Evolutionary conservation across 2,113 vertebrate species (phyloP).

Genomic region (Nannobrachium achirus): DNA sequence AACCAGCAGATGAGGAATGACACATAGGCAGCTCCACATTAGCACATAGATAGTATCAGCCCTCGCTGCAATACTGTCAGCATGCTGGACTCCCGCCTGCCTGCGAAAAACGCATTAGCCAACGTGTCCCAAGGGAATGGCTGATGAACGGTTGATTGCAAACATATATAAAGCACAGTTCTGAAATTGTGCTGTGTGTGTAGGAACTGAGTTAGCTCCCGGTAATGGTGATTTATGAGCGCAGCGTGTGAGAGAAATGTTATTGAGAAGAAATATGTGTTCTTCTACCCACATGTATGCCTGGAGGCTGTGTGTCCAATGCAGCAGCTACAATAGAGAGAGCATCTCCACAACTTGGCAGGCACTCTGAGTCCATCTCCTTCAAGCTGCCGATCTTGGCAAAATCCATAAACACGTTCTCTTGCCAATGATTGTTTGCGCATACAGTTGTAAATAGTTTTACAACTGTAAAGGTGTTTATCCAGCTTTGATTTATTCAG

Average conservation of each 20-base stretch:
- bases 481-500: too few species aligned
- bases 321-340: slow-evolving; percentile 5
- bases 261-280: slow-evolving; percentile 47
- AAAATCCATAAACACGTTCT: too few species aligned
- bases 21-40: slow-evolving; percentile 19
- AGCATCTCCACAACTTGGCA: slow-evolving; percentile 18
- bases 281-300: slow-evolving; percentile 47
- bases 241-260: slow-evolving; percentile 28
- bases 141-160: slow-evolving; percentile 59
- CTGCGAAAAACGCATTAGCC: slow-evolving; percentile 27
- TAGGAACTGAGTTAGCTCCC: slow-evolving; percentile 28
- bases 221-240: slow-evolving; percentile 62
- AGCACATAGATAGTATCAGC: slow-evolving; percentile 23
- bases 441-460: neutral
- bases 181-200: slow-evolving; percentile 46
- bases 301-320: slow-evolving; percentile 50
- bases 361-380: neutral
- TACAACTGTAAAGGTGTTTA: neutral
- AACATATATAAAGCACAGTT: slow-evolving; percentile 48
- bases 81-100: neutral
- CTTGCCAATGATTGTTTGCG: too few species aligned
- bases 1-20: slow-evolving; percentile 60
- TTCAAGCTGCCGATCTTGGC: neutral
- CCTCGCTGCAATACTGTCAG: slow-evolving; percentile 1
- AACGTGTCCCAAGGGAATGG: slow-evolving; percentile 24